Evolutionary conservation across 1,140 invertebrate species (phyloP), one percentile per base, ranked within the genome.

Genomic region (Drosophila sucinea): DNA sequence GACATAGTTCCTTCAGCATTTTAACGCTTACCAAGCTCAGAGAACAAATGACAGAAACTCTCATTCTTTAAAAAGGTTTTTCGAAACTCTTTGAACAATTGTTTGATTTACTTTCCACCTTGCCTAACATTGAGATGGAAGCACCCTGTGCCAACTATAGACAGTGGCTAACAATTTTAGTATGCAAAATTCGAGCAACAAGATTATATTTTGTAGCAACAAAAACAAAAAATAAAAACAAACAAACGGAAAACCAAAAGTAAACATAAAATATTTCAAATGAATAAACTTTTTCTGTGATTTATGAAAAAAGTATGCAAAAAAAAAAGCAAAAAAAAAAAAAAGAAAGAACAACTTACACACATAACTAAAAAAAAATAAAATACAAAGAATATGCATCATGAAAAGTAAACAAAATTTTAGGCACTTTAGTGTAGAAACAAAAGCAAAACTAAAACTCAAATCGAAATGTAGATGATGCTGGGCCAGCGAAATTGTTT

Each of bases 221-320:
- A 70, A 30, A 51, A 62, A 68, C 77, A 72, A 67, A 79, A 67
- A 70, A 81, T 71, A 54, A 62, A 61, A 60, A 47, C 55, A 35
- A 68, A 70, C 32, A 25, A 27, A 70, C 33, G 25, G n/a, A 58
- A 70, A 69, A 23, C 29, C 51, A 69, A 62, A 47, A 44, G 60
- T 27, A 47, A 66, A 60, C 60, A 33, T 68, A 47, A 71, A 77
- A 79, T 79, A 86, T 89, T 83, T 86, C 71, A 84, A 79, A 87
- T 83, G 73, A 87, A 74, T 73, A 87, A 87, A 89, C 84, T 89
- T 89, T 89, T 90, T 89, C 84, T 89, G 84, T 89, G 84, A 89
- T 89, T 89, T 89, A 85, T 86, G 81, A 89, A 89, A 89, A 89
- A 89, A 89, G 81, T 85, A 87, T 84, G 79, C 73, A 89, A 90